Base-by-base conservation (phyloP, 2,888 invertebrate genomes). In the Aphrophora alni region DNA sequence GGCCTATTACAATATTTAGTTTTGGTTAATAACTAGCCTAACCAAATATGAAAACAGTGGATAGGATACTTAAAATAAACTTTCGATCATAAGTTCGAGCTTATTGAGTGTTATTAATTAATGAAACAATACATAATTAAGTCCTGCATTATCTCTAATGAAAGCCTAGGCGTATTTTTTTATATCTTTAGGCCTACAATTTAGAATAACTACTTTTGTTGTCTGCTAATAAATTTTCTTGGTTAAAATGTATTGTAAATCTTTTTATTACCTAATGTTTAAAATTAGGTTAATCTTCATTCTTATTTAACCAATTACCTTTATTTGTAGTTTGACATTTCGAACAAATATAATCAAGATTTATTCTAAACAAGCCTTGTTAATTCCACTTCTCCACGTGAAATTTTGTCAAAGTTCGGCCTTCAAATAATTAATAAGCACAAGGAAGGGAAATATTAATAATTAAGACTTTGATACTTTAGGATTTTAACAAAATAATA, bases 361-460 rank as follows among this genome's bases (percentile, higher is more conserved):
- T 59, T 59, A 59, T 59, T 59, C 59, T 59, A 59, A 59, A 59
- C 59, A 59, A 59, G 59, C 59, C 59, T 59, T 59, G 59, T 21
- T 59, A 59, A 59, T 59, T 59, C 59, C 59, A 59, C 21, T 59
- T 59, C 59, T 59, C 59, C 59, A 59, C 59, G 59, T 59, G 59
- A 59, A 59, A 59, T 59, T 59, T 59, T 59, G 59, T 59, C 21
- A 59, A 59, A 21, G 21, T 59, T 59, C 59, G 59, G 59, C 59
- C 59, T 59, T 59, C 59, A 59, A 59, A 59, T 21, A n/a, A 59
- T 59, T 59, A 21, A 59, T 21, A 59, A 59, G n/a, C 59, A 5
- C 21, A 21, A 10, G 59, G 10, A 59, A 44, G 17, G 21, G 14
- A 21, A 59, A 59, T 59, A 59, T 21, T 59, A 21, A 59, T 59